phyloP scores from a whole-genome alignment of 2,113 vertebrate genomes.

The Megaceryle torquata region DNA sequence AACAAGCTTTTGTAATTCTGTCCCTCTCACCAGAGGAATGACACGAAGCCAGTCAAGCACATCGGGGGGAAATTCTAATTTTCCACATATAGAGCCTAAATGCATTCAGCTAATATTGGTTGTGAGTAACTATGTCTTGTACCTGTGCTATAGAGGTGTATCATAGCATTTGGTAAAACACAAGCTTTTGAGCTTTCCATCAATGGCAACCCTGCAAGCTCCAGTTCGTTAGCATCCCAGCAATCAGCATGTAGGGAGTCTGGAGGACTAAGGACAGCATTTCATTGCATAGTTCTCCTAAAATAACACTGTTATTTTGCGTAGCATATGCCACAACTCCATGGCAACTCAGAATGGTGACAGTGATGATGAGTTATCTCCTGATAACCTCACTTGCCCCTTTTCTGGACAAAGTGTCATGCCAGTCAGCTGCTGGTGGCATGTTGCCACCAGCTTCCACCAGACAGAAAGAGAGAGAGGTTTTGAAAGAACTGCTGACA shows the following conservation, averaged over 20 bases:
- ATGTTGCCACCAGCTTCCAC: neutral
- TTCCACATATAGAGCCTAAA: neutral
- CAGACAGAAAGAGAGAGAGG: neutral
- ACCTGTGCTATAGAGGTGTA: neutral
- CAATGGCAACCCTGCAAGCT: neutral
- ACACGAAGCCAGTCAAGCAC: neutral
- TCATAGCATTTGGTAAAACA: neutral
- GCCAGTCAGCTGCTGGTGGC: constrained; percentile 17
- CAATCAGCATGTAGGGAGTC: neutral
- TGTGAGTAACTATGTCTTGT: neutral
- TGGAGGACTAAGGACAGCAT: neutral
- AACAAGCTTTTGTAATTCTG: constrained; percentile 26
- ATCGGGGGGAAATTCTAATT: neutral
- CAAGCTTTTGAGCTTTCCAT: neutral
- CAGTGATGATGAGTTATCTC: neutral
- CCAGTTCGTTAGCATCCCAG: neutral
- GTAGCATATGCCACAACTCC: constrained; percentile 16
- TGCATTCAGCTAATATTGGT: neutral
- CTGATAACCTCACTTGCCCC: constrained; percentile 34
- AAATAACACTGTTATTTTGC: constrained; percentile 52
- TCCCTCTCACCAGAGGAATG: neutral
- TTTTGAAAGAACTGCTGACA: neutral
- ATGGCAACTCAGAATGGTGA: constrained; percentile 34
- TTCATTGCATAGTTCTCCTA: constrained; percentile 43
- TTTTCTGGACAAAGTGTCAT: neutral